Evolutionary conservation across 2,888 invertebrate species (phyloP).

Genomic region (Eumerus sabulonum): DNA sequence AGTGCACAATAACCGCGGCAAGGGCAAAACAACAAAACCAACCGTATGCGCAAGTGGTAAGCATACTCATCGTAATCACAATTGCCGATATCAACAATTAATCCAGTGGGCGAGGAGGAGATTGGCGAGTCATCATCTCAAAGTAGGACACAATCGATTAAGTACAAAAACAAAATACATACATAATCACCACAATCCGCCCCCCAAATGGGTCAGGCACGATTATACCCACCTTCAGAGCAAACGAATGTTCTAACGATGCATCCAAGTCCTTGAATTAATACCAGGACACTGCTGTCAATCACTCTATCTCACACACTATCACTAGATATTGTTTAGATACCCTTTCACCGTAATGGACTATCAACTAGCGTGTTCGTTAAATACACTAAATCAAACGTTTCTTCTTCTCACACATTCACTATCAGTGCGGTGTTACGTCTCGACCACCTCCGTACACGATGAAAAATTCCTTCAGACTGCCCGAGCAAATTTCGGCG

Average conservation of each 20-base stretch:
- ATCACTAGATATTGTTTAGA: conserved; percentile 7
- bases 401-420: conserved; percentile 21
- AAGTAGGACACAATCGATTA: background rate
- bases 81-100: too few relatives aligned
- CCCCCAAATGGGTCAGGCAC: conserved; percentile 17
- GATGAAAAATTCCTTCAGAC: conserved; percentile 64
- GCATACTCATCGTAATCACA: background rate
- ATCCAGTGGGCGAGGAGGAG: too few relatives aligned
- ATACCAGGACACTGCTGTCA: conserved; percentile 5
- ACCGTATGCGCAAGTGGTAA: background rate
- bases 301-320: conserved; percentile 27
- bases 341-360: background rate
- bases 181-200: conserved; percentile 27
- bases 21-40: background rate
- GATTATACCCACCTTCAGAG: conserved; percentile 26
- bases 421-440: background rate
- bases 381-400: background rate
- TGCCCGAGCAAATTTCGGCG: conserved; percentile 62
- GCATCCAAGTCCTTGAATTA: conserved; percentile 9
- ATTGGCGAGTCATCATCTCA: background rate
- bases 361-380: background rate
- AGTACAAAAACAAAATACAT: conserved; percentile 5
- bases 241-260: background rate
- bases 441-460: conserved; percentile 46
- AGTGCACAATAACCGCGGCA: background rate